Evolutionary conservation across 2,797 vertebrate genomes (phyloP), one percentile per base, ranked within the genome.

Genomic region (Australoheros facetus): DNA sequence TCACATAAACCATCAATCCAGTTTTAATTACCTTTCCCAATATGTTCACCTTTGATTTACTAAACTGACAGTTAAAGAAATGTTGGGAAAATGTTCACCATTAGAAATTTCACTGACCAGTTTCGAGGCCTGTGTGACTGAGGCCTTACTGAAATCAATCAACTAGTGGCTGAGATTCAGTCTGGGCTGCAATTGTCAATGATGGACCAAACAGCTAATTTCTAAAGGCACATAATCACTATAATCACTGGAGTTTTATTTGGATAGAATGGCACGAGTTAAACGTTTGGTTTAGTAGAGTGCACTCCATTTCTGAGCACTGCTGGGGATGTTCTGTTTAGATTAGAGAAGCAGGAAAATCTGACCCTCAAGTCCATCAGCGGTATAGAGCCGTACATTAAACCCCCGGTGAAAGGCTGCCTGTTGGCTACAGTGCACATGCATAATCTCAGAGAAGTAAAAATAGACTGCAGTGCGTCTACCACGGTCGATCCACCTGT

Each of bases 401-500:
- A 88, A 74, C 83, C 71, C 75, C 56, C 32, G 14, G 59, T 48
- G 32, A 82, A 85, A 73, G 0, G 78, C 82, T 81, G 80, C 80
- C 80, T 70, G 58, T 75, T 78, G 48, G 78, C 81, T 73, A 69
- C 53, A 62, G 69, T 3, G 56, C 71, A 72, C 59, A 87, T 73
- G 82, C 57, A 80, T 71, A 85, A 37, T 39, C 73, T 84, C 76
- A 83, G 66, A 69, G 45, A 73, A 81, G 75, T 72, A 82, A 87
- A 93, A 90, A 89, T 62, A 89, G 78, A 82, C 80, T 23, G 74
- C 62, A 28, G 80, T 48, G 37, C 4, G 34, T 82, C 73, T 77
- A 77, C 13, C 56, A 56, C n/a, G 37, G 72, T 56, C n/a, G 2
- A 87, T 90, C 85, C 90, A 94, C 90, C 92, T 94, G 91, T 85